Percentiles rank a stretch among this genome's conserved stretches.
Conservation (phyloP, 1,140 invertebrate species). For the Amyelois transitella region DNA sequence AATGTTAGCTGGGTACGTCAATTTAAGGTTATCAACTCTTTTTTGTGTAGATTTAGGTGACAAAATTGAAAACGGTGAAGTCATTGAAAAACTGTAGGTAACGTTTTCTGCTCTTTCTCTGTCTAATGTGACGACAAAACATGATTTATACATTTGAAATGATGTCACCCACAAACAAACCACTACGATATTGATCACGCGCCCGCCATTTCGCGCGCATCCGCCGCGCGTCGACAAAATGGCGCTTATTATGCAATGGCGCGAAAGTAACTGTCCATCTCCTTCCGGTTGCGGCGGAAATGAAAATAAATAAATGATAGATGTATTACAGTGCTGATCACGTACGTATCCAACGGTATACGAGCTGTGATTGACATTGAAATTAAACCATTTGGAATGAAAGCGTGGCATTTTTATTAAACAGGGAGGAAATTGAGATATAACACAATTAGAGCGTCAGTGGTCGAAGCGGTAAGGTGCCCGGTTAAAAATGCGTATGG, state of each 20-base stretch:
- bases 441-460: too few species aligned
- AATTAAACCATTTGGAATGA: constrained; percentile 14
- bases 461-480: too few species aligned
- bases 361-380: constrained; percentile 42
- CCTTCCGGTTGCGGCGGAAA: constrained; percentile 51
- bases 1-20: too few species aligned
- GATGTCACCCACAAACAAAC: neutral
- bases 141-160: neutral
- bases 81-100: too few species aligned
- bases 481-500: too few species aligned
- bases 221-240: constrained; percentile 31
- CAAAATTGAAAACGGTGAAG: too few species aligned
- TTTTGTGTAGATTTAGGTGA: too few species aligned
- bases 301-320: constrained; percentile 38
- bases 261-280: constrained; percentile 59
- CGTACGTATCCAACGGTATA: constrained; percentile 19
- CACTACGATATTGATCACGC: neutral
- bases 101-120: too few species aligned
- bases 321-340: constrained; percentile 22
- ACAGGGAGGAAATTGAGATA: neutral
- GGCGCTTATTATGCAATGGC: constrained; percentile 60
- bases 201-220: constrained; percentile 3
- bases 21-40: too few species aligned
- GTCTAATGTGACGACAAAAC: too few species aligned
- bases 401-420: constrained; percentile 10